phyloP scores from a whole-genome alignment of 2,113 vertebrate genomes.

The Myodes glareolus region DNA sequence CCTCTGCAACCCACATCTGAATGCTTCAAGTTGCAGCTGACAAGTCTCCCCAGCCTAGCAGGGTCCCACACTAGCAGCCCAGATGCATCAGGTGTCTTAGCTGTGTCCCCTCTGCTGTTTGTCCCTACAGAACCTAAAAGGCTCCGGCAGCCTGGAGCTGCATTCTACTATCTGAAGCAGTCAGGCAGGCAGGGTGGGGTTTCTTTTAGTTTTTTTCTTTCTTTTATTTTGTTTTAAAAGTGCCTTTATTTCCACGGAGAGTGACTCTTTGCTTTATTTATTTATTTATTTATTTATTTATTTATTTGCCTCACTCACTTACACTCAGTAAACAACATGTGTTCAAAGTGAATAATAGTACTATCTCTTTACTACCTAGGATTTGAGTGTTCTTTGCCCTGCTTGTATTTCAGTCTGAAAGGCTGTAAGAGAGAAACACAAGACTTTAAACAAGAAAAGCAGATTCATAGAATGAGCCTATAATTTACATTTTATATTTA shows the following conservation, averaged over 20 bases:
- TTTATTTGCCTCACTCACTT: background rate
- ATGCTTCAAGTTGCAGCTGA: background rate
- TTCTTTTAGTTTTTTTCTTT: background rate
- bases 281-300: too few relatives aligned
- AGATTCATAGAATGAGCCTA: background rate
- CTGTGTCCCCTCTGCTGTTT: background rate
- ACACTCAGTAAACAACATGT: background rate
- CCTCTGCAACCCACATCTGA: background rate
- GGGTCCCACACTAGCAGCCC: rapidly evolving
- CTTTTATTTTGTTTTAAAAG: background rate
- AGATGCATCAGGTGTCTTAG: background rate
- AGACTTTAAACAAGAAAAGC: background rate
- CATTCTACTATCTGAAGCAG: background rate
- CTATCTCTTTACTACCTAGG: background rate
- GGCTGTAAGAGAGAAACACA: background rate
- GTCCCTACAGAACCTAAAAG: too few relatives aligned
- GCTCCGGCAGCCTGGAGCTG: background rate
- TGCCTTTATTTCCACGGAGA: background rate
- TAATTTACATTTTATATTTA: background rate
- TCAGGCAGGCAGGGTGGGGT: background rate
- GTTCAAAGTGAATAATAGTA: conserved; percentile 10
- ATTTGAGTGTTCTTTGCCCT: background rate
- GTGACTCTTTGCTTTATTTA: too few relatives aligned
- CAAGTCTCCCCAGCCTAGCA: background rate
- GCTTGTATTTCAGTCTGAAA: background rate